A percentile compares a stretch with the other conserved stretches of the same genome.
These are phyloP conservation scores for Cygnus olor DNA, from an alignment of 2,797 vertebrate species.

Conservation along the genomic window DNA sequence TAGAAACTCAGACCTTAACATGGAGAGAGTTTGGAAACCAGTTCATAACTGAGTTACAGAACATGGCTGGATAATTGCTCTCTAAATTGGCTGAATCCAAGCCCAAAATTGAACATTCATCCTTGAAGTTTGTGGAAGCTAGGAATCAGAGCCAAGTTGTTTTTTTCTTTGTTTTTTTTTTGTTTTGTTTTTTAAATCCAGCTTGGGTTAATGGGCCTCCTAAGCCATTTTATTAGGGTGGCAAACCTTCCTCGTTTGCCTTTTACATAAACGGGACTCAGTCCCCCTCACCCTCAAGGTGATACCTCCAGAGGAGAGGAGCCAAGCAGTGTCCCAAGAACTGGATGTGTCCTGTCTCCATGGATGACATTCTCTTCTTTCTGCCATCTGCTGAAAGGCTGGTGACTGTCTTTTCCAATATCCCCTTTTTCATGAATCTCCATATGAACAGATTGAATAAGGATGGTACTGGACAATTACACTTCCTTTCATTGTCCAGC, in stretches of 20 bases:
- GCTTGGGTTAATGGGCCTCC: background rate
- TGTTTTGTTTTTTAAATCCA: background rate
- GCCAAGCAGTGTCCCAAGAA: background rate
- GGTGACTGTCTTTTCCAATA: background rate
- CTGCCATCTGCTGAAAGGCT: background rate
- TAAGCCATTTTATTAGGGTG: background rate
- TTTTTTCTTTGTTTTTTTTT: background rate
- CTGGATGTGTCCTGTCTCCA: background rate
- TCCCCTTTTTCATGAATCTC: background rate
- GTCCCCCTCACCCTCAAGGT: background rate
- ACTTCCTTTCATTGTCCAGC: background rate
- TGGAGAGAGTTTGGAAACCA: background rate
- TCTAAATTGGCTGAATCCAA: slow-evolving; percentile 33
- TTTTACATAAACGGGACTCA: background rate
- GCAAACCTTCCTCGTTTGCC: background rate
- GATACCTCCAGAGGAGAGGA: background rate
- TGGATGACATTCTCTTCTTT: background rate
- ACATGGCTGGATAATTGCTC: background rate
- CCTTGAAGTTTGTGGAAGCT: background rate
- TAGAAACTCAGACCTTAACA: background rate
- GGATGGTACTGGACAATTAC: background rate
- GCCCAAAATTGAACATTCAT: background rate
- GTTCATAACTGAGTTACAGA: slow-evolving; percentile 6
- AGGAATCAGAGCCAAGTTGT: background rate
- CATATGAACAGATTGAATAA: background rate